Conservation (phyloP, 2,888 invertebrate species). For the Eristalis tenax region DNA sequence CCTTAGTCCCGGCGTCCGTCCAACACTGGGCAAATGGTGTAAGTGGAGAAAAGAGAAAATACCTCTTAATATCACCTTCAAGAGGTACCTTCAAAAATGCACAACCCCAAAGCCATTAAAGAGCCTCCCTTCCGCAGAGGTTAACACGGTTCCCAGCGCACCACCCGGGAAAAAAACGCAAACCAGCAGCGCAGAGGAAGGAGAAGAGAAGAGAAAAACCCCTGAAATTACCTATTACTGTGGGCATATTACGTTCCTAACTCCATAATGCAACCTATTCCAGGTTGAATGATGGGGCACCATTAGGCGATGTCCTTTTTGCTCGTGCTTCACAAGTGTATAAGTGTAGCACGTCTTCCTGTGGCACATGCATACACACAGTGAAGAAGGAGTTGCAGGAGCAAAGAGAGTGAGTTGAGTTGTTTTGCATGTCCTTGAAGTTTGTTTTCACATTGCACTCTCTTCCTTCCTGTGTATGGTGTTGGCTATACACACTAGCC, state of each 20-base stretch:
- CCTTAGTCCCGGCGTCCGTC: not conserved
- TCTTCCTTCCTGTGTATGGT: slow-evolving; percentile 59
- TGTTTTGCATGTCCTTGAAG: slow-evolving; percentile 72
- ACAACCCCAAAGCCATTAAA: slow-evolving; percentile 24
- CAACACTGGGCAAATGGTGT: not conserved
- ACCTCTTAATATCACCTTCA: slow-evolving; percentile 29
- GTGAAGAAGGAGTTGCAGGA: not conserved
- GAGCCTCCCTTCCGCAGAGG: slow-evolving; percentile 11
- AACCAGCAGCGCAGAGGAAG: not conserved
- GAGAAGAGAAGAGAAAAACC: slow-evolving; percentile 10
- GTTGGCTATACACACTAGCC: slow-evolving; percentile 4
- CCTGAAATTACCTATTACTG: slow-evolving; percentile 67
- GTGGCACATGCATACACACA: slow-evolving; percentile 17
- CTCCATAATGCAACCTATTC: slow-evolving; percentile 65
- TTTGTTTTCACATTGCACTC: slow-evolving; percentile 71
- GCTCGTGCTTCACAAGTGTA: slow-evolving; percentile 58
- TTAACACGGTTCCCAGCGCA: slow-evolving; percentile 1
- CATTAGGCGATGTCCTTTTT: slow-evolving; percentile 69
- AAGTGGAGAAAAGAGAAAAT: slow-evolving; percentile 19
- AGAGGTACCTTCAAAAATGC: slow-evolving; percentile 20
- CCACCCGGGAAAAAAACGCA: not conserved
- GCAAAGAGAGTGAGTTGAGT: slow-evolving; percentile 8
- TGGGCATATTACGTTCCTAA: slow-evolving; percentile 64
- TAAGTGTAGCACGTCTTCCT: slow-evolving; percentile 62
- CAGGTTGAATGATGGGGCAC: slow-evolving; percentile 62